phyloP scores from a whole-genome alignment of 2,888 invertebrate genomes.

The Leistus spinibarbis region DNA sequence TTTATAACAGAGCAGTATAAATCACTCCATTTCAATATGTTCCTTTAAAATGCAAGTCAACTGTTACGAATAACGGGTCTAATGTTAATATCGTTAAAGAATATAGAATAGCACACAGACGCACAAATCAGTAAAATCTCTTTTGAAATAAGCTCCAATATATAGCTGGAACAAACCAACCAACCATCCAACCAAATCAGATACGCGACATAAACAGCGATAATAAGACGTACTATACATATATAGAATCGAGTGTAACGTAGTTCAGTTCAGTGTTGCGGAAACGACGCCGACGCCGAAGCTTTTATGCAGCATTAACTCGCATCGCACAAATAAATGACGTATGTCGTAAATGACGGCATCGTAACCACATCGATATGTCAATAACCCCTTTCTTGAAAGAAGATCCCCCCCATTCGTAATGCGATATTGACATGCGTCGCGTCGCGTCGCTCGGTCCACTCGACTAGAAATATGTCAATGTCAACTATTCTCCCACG shows the following conservation, averaged over 20 bases:
- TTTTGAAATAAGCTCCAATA: too few relatives aligned
- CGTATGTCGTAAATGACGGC: slow-evolving; percentile 25
- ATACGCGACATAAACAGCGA: background rate
- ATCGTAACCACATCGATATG: slow-evolving; percentile 21
- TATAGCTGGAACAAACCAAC: too few relatives aligned
- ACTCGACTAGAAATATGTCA: background rate
- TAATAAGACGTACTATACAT: background rate
- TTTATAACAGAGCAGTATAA: too few relatives aligned
- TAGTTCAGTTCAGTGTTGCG: background rate
- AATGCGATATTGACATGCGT: background rate
- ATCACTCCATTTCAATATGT: too few relatives aligned
- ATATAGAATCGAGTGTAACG: too few relatives aligned
- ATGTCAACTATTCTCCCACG: background rate
- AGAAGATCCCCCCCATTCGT: background rate
- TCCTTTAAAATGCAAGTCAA: too few relatives aligned
- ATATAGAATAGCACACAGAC: too few relatives aligned
- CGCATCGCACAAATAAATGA: slow-evolving; percentile 15
- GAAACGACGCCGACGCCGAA: background rate
- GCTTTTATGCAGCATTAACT: slow-evolving; percentile 19
- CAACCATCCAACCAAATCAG: too few relatives aligned
- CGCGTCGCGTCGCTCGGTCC: background rate
- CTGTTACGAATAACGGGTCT: too few relatives aligned
- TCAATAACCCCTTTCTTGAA: slow-evolving; percentile 18
- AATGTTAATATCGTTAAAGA: too few relatives aligned
- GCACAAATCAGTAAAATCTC: too few relatives aligned